phyloP scores from a whole-genome alignment of 2,888 invertebrate genomes.

The Hyalella azteca region DNA sequence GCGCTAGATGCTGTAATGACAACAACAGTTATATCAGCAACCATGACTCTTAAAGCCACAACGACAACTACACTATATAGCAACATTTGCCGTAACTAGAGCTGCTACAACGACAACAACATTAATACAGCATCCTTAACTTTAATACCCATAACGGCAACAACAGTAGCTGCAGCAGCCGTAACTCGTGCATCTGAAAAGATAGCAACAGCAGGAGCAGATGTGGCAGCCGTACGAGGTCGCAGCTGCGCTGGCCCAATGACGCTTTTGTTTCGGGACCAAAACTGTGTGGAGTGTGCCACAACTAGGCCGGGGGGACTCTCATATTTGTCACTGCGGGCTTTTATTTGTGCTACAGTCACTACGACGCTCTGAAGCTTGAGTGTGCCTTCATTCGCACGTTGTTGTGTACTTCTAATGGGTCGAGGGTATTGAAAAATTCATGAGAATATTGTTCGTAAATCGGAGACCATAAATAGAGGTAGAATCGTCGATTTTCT shows the following conservation, averaged over 20 bases:
- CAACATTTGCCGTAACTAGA: not conserved
- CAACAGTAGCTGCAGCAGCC: not conserved
- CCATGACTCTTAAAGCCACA: not conserved
- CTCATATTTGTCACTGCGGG: too few species aligned
- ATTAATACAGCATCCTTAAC: not conserved
- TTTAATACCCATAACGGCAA: not conserved
- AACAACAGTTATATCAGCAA: not conserved
- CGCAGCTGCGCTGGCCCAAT: not conserved
- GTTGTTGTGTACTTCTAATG: too few species aligned
- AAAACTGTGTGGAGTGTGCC: not conserved
- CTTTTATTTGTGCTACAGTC: too few species aligned
- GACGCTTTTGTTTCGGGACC: slow-evolving; percentile 1
- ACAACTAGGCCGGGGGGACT: too few species aligned
- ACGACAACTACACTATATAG: not conserved
- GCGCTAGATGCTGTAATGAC: not conserved
- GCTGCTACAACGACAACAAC: not conserved
- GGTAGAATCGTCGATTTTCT: too few species aligned
- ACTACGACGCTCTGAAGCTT: too few species aligned
- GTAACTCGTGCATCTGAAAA: not conserved
- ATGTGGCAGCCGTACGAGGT: not conserved
- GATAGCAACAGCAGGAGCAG: not conserved
- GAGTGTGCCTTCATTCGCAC: too few species aligned
- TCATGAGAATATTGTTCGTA: too few species aligned
- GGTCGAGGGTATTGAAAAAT: too few species aligned
- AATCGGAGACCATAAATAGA: too few species aligned